Evolutionary conservation across 2,797 vertebrate species (phyloP).

Genomic region (Champsocephalus gunnari): DNA sequence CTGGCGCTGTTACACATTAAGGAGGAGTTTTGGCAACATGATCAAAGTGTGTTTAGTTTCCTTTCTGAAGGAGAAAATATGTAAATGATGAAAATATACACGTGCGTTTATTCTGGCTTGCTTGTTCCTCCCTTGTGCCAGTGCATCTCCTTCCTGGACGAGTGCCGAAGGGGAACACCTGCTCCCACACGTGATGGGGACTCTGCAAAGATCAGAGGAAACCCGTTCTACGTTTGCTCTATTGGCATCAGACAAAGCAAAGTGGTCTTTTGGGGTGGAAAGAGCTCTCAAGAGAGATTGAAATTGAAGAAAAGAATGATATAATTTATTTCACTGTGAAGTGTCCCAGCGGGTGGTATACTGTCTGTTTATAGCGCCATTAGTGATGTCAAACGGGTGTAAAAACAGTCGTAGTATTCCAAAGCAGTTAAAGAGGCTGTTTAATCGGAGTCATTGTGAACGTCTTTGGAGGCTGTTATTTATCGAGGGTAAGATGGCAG

Average conservation of each 20-base stretch:
- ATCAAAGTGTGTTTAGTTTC: conserved; percentile 42
- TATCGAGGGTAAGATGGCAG: neutral
- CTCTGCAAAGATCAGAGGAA: conserved; percentile 37
- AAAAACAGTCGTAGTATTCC: neutral
- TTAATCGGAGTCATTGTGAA: neutral
- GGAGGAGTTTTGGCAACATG: conserved; percentile 18
- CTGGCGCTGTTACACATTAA: too few relatives aligned
- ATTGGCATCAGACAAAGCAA: conserved; percentile 2
- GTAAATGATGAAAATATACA: conserved; percentile 30
- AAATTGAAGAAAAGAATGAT: conserved; percentile 1
- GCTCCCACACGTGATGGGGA: conserved; percentile 46
- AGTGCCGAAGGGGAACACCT: conserved; percentile 37
- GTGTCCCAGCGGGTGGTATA: neutral
- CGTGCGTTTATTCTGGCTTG: conserved; percentile 51
- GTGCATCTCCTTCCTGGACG: conserved; percentile 18
- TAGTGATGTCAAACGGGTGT: neutral
- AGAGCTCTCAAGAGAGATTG: conserved; percentile 23
- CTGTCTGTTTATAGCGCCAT: conserved; percentile 6
- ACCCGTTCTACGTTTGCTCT: conserved; percentile 28
- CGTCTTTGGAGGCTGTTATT: neutral
- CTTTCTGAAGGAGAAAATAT: conserved; percentile 30
- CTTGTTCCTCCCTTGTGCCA: conserved; percentile 41
- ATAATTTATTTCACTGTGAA: neutral
- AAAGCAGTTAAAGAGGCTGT: neutral
- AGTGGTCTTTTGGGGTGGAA: conserved; percentile 9